These are phyloP conservation scores for Dynastes hyllus DNA, from an alignment of 2,888 invertebrate genomes.

Conservation along the genomic window DNA sequence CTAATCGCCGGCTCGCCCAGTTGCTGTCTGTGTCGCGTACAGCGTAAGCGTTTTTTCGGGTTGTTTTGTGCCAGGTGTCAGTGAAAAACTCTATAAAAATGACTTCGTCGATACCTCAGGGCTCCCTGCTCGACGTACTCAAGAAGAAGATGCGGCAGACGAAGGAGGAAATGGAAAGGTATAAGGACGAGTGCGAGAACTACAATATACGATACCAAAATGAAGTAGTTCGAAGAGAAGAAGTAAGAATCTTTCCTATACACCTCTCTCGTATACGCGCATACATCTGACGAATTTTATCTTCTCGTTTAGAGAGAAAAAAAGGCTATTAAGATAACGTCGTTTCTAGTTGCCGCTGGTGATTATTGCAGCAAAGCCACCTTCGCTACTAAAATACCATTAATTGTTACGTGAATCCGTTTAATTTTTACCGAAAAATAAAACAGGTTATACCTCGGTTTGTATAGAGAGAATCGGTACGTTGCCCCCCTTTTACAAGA, in stretches of 20 bases:
- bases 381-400: background rate
- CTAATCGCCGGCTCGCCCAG: conserved; percentile 69
- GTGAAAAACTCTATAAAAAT: conserved; percentile 72
- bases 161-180: conserved; percentile 99
- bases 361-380: background rate
- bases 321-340: conserved; percentile 28
- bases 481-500: conserved; percentile 49
- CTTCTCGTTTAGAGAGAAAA: background rate
- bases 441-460: background rate
- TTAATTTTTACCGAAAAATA: no score
- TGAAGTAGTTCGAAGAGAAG: conserved; percentile 97
- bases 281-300: conserved; percentile 32
- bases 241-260: conserved; percentile 81
- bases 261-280: background rate
- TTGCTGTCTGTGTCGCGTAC: conserved; percentile 62
- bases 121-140: conserved; percentile 95
- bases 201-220: conserved; percentile 95
- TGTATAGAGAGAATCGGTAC: conserved; percentile 16
- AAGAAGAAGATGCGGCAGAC: conserved; percentile 99
- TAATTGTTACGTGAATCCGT: background rate
- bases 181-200: conserved; percentile 98
- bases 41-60: conserved; percentile 53
- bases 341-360: background rate
- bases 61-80: conserved; percentile 57
- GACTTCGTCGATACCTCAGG: conserved; percentile 93